A percentile compares a stretch with the other conserved stretches of the same genome.
phyloP scores from a whole-genome alignment of 2,797 vertebrate genomes.

The Remorina albescens region DNA sequence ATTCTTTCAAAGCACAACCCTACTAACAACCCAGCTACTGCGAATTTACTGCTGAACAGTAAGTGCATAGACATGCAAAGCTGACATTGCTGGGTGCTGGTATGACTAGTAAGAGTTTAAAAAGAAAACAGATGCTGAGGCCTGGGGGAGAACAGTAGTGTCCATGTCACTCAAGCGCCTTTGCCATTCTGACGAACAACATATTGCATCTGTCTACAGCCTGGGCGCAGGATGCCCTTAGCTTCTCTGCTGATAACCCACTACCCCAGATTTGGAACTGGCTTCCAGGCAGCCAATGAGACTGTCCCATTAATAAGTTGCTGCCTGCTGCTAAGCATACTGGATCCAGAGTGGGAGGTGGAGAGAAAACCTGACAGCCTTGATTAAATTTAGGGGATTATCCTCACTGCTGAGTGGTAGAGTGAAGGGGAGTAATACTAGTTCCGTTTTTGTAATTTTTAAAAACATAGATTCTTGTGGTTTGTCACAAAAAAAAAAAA shows the following conservation, averaged over 20 bases:
- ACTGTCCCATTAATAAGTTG: slow-evolving; percentile 77
- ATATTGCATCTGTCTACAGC: slow-evolving; percentile 61
- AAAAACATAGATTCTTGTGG: background rate
- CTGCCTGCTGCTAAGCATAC: slow-evolving; percentile 62
- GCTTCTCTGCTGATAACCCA: slow-evolving; percentile 70
- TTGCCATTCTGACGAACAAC: slow-evolving; percentile 38
- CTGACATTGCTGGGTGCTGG: slow-evolving; percentile 10
- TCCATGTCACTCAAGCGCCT: slow-evolving; percentile 14
- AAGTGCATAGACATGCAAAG: background rate
- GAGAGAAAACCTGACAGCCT: slow-evolving; percentile 65
- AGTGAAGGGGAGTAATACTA: slow-evolving; percentile 22
- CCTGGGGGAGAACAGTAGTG: slow-evolving; percentile 21
- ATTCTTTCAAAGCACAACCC: background rate
- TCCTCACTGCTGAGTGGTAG: slow-evolving; percentile 41
- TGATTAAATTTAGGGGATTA: slow-evolving; percentile 78
- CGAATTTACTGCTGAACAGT: background rate
- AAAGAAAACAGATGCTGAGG: slow-evolving; percentile 57
- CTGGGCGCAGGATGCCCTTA: slow-evolving; percentile 41
- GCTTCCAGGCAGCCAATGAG: slow-evolving; percentile 69
- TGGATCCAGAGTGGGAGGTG: slow-evolving; percentile 57
- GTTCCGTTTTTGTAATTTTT: background rate
- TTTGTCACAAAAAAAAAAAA: background rate
- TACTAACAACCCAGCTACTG: slow-evolving; percentile 8
- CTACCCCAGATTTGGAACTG: slow-evolving; percentile 70
- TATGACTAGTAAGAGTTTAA: slow-evolving; percentile 24